Percentiles rank a stretch among this genome's conserved stretches.
phyloP scores from a whole-genome alignment of 2,113 vertebrate species.

The Cisticola juncidis region DNA sequence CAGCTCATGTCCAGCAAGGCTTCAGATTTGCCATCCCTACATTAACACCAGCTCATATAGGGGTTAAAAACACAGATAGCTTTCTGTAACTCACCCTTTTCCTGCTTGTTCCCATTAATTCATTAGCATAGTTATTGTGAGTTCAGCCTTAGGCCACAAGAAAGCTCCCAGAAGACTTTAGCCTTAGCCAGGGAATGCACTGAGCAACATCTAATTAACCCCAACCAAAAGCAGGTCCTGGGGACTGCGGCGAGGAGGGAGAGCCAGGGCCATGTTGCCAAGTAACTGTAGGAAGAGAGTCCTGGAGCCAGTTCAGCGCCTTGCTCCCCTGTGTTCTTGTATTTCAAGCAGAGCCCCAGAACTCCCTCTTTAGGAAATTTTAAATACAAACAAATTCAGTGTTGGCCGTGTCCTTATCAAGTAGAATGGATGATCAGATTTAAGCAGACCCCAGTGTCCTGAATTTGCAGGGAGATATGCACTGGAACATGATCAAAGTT shows the following conservation, averaged over 20 bases:
- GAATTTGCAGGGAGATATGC: not conserved
- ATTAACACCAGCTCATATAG: not conserved
- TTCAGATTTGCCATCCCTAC: not conserved
- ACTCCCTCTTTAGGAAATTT: slow-evolving; percentile 48
- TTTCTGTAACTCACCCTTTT: slow-evolving; percentile 42
- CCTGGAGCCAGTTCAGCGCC: not conserved
- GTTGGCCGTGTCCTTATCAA: not conserved
- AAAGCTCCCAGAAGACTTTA: slow-evolving; percentile 53
- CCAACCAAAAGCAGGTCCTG: slow-evolving; percentile 51
- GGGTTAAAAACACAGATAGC: slow-evolving; percentile 45
- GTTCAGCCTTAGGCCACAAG: slow-evolving; percentile 54
- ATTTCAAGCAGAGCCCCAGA: slow-evolving; percentile 37
- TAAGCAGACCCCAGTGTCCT: not conserved
- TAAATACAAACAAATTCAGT: slow-evolving; percentile 21
- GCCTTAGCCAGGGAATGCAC: slow-evolving; percentile 36
- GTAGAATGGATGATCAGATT: not conserved
- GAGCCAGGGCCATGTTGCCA: slow-evolving; percentile 56
- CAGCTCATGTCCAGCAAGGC: not conserved
- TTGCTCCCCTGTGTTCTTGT: not conserved
- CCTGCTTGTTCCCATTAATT: slow-evolving; percentile 46
- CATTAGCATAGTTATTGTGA: slow-evolving; percentile 63
- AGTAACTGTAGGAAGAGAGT: slow-evolving; percentile 34
- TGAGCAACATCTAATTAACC: slow-evolving; percentile 67
- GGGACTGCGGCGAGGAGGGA: slow-evolving; percentile 16
- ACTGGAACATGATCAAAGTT: not conserved